Evolutionary conservation across 2,888 invertebrate species (phyloP).

Genomic region (Morpho deidamia): DNA sequence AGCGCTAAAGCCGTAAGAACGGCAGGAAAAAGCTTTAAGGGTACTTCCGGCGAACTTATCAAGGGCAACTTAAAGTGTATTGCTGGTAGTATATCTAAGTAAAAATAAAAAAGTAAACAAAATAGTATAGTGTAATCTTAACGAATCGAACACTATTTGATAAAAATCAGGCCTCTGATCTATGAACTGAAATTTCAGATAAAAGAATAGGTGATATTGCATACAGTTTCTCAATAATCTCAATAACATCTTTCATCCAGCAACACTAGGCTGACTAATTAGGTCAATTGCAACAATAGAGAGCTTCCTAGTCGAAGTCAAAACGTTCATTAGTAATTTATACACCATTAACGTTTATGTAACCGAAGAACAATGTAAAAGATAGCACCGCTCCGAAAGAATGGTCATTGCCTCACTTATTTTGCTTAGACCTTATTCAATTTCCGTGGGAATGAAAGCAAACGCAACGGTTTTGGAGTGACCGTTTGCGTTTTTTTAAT

Average conservation of each 20-base stretch:
- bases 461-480: no score
- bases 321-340: constrained; percentile 63
- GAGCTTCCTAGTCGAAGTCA: constrained; percentile 54
- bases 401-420: constrained; percentile 69
- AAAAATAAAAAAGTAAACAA: no score
- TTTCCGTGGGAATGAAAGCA: constrained; percentile 47
- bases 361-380: constrained; percentile 65
- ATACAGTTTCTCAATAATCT: background rate
- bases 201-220: background rate
- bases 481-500: no score
- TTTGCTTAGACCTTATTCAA: constrained; percentile 38
- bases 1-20: no score
- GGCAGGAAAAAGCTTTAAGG: no score
- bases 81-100: no score
- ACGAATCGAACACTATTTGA: no score
- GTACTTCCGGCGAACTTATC: no score
- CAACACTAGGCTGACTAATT: constrained; percentile 27
- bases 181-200: background rate
- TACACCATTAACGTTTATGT: constrained; percentile 69
- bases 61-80: no score
- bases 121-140: no score
- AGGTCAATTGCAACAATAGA: constrained; percentile 49
- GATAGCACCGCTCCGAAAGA: constrained; percentile 67
- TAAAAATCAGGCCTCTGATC: no score
- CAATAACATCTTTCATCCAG: background rate